phyloP scores from a whole-genome alignment of 2,113 vertebrate genomes.

The Nyctibius bracteatus region DNA sequence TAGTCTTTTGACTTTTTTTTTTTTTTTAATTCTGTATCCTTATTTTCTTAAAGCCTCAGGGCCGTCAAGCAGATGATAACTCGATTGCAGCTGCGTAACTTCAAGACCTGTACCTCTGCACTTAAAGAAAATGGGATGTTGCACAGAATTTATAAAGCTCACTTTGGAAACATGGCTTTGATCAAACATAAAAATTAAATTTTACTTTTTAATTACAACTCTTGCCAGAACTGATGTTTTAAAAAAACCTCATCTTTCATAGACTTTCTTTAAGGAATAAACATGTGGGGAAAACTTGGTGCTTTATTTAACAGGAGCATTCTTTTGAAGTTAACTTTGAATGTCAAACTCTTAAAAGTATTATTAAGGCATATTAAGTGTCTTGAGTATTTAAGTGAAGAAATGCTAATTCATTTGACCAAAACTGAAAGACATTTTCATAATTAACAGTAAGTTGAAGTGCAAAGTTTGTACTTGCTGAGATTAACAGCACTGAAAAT shows the following conservation, averaged over 20 bases:
- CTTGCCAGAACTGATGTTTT: constrained; percentile 23
- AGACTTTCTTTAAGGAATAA: constrained; percentile 49
- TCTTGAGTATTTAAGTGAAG: background rate
- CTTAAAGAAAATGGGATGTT: background rate
- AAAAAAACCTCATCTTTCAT: constrained; percentile 7
- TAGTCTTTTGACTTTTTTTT: background rate
- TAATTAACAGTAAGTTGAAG: background rate
- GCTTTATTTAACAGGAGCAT: background rate
- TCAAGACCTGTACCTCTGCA: background rate
- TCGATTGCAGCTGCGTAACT: constrained; percentile 88
- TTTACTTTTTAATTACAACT: constrained; percentile 37
- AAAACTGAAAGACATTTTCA: background rate
- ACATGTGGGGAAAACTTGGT: constrained; percentile 7
- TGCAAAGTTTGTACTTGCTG: background rate
- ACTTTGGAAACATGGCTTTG: constrained; percentile 21
- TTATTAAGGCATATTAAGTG: constrained; percentile 7
- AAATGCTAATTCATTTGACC: background rate
- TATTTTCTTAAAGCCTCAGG: constrained; percentile 84
- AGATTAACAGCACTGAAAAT: background rate
- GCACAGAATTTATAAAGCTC: background rate
- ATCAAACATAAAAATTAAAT: constrained; percentile 37
- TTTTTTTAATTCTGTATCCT: background rate
- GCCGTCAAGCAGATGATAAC: constrained; percentile 82
- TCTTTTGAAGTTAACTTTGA: constrained; percentile 22
- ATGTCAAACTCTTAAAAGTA: background rate